Percentiles rank a stretch among this genome's conserved stretches.
phyloP scores from a whole-genome alignment of 2,888 invertebrate genomes.

The Eustalomyia histrio region DNA sequence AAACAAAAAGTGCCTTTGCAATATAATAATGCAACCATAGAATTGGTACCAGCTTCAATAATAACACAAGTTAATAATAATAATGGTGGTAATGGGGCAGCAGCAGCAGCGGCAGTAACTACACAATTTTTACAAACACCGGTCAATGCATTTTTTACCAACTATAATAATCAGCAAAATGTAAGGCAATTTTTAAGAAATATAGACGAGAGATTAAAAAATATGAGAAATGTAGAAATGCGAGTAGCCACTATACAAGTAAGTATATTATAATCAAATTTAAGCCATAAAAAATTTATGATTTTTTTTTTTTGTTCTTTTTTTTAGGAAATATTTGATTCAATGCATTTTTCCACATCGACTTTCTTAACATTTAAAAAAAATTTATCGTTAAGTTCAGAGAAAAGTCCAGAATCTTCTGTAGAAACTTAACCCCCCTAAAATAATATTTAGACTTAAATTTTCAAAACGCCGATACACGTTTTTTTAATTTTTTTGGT shows the following conservation, averaged over 20 bases:
- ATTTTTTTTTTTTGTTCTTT: background rate
- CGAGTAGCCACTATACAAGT: constrained; percentile 78
- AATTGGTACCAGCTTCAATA: constrained; percentile 55
- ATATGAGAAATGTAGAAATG: constrained; percentile 77
- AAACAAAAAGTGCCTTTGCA: constrained; percentile 74
- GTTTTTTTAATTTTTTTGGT: too few relatives aligned
- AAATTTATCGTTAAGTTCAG: constrained; percentile 42
- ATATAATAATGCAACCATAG: constrained; percentile 66
- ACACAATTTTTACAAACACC: constrained; percentile 66
- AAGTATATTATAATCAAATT: constrained; percentile 8
- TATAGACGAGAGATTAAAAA: constrained; percentile 74
- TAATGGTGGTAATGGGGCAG: background rate
- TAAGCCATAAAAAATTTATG: background rate
- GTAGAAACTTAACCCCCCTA: too few relatives aligned
- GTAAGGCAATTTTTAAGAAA: constrained; percentile 74
- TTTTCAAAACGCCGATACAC: too few relatives aligned
- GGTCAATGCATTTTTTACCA: constrained; percentile 70
- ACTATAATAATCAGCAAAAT: constrained; percentile 74
- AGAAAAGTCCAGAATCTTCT: constrained; percentile 40
- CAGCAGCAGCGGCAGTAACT: constrained; percentile 26
- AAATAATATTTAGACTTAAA: too few relatives aligned
- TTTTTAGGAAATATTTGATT: constrained; percentile 78
- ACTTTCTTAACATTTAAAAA: constrained; percentile 41
- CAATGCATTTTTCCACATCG: constrained; percentile 73
- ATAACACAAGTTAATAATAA: constrained; percentile 34